Evolutionary conservation across 1,140 invertebrate species (phyloP), one percentile per base, ranked within the genome.

Genomic region (Pararge aegeria): DNA sequence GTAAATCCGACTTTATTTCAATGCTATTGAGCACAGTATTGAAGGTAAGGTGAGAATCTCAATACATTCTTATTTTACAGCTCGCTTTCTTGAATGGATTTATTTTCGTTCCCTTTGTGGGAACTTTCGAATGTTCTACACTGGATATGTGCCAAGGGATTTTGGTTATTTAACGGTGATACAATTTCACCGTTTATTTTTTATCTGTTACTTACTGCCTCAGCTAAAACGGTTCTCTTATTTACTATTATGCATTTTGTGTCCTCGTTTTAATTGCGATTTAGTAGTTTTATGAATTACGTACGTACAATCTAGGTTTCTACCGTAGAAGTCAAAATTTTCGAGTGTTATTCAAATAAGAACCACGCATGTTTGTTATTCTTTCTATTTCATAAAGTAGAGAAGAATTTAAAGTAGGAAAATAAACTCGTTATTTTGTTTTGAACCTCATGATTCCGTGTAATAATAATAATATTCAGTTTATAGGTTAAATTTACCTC

Each of bases 41-140:
- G 24, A 0, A 18, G 30, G 46, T 21, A 16, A 60, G 6, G 19
- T 37, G 12, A 50, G 16, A 30, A 16, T 34, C 20, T 46, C 18
- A 24, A 48, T 61, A 51, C 58, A 73, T 67, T 76, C 70, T 68
- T 68, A 62, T 75, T 70, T 38, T 53, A 48, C 49, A 54, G 72
- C 59, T 55, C 68, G 67, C 62, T 76, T 77, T 74, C 71, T 78
- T 83, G 73, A 85, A 81, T 84, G 81, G 76, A 79, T 81, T 80
- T 82, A 81, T 85, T 84, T 77, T 71, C 68, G 74, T 76, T 57
- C 65, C 69, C 73, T 68, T 70, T 75, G 75, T 74, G 72, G 74
- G 62, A 70, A 73, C 70, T 80, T 73, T 80, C 70, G 75, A 66
- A 75, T 71, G 58, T 63, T 66, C 55, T 51, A 53, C 52, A 51